Evolutionary conservation across 2,888 invertebrate genomes (phyloP), one percentile per base, ranked within the genome.

Genomic region (Parapristionchus giblindavisi): DNA sequence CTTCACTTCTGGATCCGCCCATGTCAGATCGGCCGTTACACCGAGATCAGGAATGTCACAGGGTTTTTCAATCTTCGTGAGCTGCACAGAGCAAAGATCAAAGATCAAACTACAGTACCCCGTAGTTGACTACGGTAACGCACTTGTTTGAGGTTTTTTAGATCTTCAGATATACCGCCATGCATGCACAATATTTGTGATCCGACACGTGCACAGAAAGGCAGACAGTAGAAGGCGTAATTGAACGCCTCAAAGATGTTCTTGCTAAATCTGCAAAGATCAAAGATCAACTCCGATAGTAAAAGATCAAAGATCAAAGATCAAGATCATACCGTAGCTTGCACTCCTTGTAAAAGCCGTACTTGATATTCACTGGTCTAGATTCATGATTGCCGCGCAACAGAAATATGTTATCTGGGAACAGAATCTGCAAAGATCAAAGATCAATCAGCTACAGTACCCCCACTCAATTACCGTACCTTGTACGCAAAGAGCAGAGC

Each of bases 331-430:
- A 66, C 66, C 66, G 32, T 24, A 51, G 66, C 32, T 66, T 66
- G 66, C 66, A 66, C 66, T 66, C 66, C 51, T 66, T 66, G 72
- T 79, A 85, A 78, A 85, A 85, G 11, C 85, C 85, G 77, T 85
- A 85, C 56, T 79, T 79, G 77, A 81, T 79, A 76, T 86, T 86
- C 52, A 86, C 85, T 1, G 95, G 97, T 83, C 98, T 92, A 78
- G 96, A 96, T 90, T 99, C 99, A 89, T 99, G 98, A 89, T 99
- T 99, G 77, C 99, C 99, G 87, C 99, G 91, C 60, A 99, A 91
- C 81, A 99, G 90, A 34, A 95, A 93, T 86, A 99, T 96, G 88
- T 94, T 93, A 79, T 91, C 90, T 85, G 94, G 93, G 92, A 88
- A 91, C 89, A 93, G 93, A 61, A 82, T 72, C 52, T 80, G 78